Conservation (phyloP, 2,797 vertebrate species). For the Gambusia yucatana region DNA sequence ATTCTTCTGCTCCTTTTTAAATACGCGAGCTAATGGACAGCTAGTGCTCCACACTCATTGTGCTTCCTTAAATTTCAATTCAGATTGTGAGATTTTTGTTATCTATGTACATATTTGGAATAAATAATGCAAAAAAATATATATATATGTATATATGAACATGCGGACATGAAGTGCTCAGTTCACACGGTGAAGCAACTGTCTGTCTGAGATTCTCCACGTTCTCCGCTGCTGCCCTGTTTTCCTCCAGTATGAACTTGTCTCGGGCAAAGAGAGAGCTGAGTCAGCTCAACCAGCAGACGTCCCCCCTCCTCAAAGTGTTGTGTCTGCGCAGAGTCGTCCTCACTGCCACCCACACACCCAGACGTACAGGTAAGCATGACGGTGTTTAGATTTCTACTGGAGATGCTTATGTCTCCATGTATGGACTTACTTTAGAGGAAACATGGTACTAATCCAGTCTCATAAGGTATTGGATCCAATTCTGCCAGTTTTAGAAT, state of each 20-base stretch:
- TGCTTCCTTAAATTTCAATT: no score
- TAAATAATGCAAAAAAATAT: no score
- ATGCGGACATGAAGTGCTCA: neutral
- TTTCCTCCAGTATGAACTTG: constrained; percentile 88
- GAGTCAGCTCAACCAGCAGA: constrained; percentile 90
- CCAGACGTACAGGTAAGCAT: constrained; percentile 86
- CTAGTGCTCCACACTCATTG: no score
- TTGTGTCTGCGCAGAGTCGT: constrained; percentile 89
- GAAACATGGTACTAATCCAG: neutral
- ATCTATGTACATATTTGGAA: no score
- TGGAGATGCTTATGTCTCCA: neutral
- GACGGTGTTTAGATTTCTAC: neutral
- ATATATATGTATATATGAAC: neutral
- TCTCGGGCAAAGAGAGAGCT: constrained; percentile 92
- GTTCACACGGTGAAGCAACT: neutral
- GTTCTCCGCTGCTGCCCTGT: neutral
- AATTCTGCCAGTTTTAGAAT: neutral
- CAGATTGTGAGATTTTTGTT: no score
- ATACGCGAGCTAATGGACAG: no score
- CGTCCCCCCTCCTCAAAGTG: constrained; percentile 93
- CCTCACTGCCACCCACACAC: constrained; percentile 88
- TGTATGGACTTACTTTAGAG: neutral
- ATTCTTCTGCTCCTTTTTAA: no score
- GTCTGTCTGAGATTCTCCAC: neutral
- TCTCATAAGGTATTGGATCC: neutral